Conservation (phyloP, 2,113 vertebrate genomes). For the Toxotes chatareus region DNA sequence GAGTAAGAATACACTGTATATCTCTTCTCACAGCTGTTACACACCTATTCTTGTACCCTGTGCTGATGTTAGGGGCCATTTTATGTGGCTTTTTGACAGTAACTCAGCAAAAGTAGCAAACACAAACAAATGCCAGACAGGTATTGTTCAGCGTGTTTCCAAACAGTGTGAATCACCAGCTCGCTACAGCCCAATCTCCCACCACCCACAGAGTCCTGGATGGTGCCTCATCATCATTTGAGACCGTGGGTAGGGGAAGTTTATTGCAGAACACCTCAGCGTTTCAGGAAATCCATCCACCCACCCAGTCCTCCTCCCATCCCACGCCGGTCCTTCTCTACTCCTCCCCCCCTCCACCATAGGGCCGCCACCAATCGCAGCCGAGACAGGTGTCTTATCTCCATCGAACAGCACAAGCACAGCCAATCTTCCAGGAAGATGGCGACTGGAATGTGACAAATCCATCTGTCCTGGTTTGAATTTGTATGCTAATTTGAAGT, state of each 20-base stretch:
- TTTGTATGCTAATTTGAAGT: slow-evolving; percentile 91
- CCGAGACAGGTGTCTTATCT: slow-evolving; percentile 87
- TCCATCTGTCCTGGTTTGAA: slow-evolving; percentile 89
- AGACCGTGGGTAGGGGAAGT: slow-evolving; percentile 71
- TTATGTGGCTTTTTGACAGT: slow-evolving; percentile 57
- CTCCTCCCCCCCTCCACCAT: neutral
- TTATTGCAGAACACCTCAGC: slow-evolving; percentile 82
- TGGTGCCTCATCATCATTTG: slow-evolving; percentile 78
- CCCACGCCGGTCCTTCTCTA: slow-evolving; percentile 36
- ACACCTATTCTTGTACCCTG: slow-evolving; percentile 9
- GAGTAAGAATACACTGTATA: neutral
- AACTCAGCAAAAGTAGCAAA: slow-evolving; percentile 72
- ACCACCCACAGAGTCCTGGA: slow-evolving; percentile 76
- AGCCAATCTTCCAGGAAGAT: slow-evolving; percentile 86
- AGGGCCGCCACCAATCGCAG: slow-evolving; percentile 63
- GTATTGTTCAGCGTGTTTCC: slow-evolving; percentile 72
- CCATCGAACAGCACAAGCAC: slow-evolving; percentile 81
- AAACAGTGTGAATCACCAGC: slow-evolving; percentile 73
- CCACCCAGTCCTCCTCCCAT: slow-evolving; percentile 50
- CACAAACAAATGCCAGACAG: slow-evolving; percentile 63
- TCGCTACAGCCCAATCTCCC: slow-evolving; percentile 68
- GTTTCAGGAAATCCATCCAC: slow-evolving; percentile 74
- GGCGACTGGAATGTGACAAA: slow-evolving; percentile 88
- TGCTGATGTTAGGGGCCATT: slow-evolving; percentile 39
- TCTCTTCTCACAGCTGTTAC: slow-evolving; percentile 30